A percentile compares a stretch with the other conserved stretches of the same genome.
Evolutionary conservation across 1,140 invertebrate genomes (phyloP).

Genomic region (Frieseomelitta varia): DNA sequence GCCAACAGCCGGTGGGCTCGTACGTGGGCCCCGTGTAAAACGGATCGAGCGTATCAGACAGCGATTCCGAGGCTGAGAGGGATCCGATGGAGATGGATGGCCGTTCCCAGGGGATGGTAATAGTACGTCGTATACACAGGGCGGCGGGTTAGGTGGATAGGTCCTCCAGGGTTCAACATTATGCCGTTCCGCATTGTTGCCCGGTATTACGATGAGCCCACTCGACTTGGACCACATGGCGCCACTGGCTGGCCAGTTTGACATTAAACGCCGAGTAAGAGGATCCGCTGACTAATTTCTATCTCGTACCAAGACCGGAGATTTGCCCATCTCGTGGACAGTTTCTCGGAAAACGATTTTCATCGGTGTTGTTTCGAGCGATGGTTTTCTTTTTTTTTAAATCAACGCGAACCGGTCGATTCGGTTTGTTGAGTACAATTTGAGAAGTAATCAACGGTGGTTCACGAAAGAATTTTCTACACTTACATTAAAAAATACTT

Average conservation of each 20-base stretch:
- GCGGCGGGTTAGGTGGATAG: slow-evolving; percentile 57
- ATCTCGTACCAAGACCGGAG: not conserved
- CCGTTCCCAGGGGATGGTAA: slow-evolving; percentile 76
- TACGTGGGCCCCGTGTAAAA: slow-evolving; percentile 39
- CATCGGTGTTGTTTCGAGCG: no score
- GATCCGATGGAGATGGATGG: slow-evolving; percentile 81
- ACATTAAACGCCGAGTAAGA: slow-evolving; percentile 59
- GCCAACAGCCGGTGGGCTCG: not conserved
- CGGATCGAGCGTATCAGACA: slow-evolving; percentile 64
- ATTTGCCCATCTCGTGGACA: not conserved
- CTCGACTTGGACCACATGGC: slow-evolving; percentile 79
- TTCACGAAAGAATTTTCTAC: no score
- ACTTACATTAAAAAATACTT: no score
- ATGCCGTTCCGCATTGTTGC: slow-evolving; percentile 71
- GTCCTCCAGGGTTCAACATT: slow-evolving; percentile 66
- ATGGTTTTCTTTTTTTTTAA: no score
- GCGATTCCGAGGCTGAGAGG: slow-evolving; percentile 76
- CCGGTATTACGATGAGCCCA: slow-evolving; percentile 79
- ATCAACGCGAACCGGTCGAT: no score
- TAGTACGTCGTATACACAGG: slow-evolving; percentile 71
- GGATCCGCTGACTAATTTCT: slow-evolving; percentile 43
- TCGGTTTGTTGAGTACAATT: no score
- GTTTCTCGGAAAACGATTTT: not conserved
- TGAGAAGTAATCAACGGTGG: no score
- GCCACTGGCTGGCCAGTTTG: slow-evolving; percentile 63